phyloP scores from a whole-genome alignment of 2,888 invertebrate genomes.

The Nesidiocoris tenuis region DNA sequence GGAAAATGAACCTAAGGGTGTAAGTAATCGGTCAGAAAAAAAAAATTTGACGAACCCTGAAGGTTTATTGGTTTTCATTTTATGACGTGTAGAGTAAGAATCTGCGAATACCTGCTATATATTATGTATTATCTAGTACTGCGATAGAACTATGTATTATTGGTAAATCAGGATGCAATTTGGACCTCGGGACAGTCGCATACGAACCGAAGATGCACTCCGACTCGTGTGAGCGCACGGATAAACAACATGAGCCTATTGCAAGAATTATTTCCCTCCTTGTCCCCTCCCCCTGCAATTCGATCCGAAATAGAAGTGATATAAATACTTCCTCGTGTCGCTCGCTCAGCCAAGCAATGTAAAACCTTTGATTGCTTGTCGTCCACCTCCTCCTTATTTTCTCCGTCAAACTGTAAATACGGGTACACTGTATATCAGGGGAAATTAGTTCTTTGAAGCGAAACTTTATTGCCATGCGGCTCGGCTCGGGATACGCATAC shows the following conservation, averaged over 20 bases:
- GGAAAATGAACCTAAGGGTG: no score
- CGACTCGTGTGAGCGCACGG: background rate
- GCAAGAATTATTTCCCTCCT: background rate
- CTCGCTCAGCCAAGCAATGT: background rate
- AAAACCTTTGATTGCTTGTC: background rate
- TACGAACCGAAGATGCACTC: background rate
- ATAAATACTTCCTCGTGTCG: background rate
- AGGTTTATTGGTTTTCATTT: no score
- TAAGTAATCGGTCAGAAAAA: no score
- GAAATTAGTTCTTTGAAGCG: background rate
- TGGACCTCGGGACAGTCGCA: no score
- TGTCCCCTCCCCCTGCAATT: background rate
- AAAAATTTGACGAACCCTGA: no score
- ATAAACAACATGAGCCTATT: background rate
- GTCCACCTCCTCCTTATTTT: background rate
- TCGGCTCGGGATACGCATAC: no score
- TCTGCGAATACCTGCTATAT: no score
- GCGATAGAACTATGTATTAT: no score
- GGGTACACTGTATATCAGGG: background rate
- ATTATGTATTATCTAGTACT: no score
- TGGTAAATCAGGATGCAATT: no score
- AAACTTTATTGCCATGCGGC: background rate
- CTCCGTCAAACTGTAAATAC: background rate
- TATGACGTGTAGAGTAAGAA: no score
- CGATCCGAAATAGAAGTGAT: background rate